Evolutionary conservation across 92 coral and sea anemone species (phyloP).

Genomic region (Umimayanthus kanabou): DNA sequence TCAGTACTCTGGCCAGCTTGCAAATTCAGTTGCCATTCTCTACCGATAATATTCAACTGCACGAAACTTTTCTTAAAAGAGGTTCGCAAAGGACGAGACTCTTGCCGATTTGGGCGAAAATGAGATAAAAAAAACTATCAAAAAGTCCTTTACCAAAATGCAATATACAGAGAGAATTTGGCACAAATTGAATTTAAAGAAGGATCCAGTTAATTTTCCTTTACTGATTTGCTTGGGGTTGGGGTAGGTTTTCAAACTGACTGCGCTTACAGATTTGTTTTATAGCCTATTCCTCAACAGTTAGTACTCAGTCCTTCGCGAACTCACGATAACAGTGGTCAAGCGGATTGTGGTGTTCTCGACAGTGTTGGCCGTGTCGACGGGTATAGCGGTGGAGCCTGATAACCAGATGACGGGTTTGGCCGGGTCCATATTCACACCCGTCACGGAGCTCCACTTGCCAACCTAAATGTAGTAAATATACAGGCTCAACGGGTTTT

Average conservation of each 20-base stretch:
- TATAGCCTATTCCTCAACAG: too few species aligned
- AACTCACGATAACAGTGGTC: slow-evolving; percentile 69
- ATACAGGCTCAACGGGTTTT: too few species aligned
- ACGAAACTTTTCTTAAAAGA: too few species aligned
- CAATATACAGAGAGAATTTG: too few species aligned
- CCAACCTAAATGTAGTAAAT: slow-evolving; percentile 52
- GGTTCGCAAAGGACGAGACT: too few species aligned
- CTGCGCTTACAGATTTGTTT: neutral
- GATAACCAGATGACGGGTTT: slow-evolving; percentile 64
- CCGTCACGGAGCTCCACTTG: slow-evolving; percentile 54
- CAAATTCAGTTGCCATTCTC: too few species aligned
- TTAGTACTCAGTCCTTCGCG: neutral
- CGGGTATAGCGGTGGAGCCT: slow-evolving; percentile 57
- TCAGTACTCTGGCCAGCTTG: too few species aligned
- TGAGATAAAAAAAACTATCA: too few species aligned
- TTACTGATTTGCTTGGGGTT: neutral
- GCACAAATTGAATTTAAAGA: too few species aligned
- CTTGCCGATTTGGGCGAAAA: too few species aligned
- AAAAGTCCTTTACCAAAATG: too few species aligned
- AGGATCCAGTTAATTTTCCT: neutral
- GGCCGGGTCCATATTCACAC: slow-evolving; percentile 53
- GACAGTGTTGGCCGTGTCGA: slow-evolving; percentile 62
- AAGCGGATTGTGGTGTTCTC: slow-evolving; percentile 68
- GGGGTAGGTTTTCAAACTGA: neutral
- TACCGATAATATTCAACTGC: too few species aligned